phyloP scores from a whole-genome alignment of 1,140 invertebrate species.

The Drosophila saltans region DNA sequence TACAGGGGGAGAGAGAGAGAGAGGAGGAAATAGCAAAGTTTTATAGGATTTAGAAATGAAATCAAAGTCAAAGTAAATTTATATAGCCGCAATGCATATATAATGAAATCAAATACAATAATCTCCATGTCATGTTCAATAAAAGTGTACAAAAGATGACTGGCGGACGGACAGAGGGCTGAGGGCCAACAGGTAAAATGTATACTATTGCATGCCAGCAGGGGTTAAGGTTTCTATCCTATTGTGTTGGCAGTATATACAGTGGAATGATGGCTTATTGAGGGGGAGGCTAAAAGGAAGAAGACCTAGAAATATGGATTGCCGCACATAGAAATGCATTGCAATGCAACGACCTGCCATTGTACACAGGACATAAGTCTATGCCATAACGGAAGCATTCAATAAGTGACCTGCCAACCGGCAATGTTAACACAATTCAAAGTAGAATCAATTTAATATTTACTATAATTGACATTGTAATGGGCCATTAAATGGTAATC shows the following conservation, averaged over 20 bases:
- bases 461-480: neutral
- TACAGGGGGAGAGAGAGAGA: constrained; percentile 1
- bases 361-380: neutral
- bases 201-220: constrained; percentile 12
- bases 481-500: neutral
- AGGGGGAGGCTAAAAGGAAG: neutral
- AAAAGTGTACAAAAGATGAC: neutral
- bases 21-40: constrained; percentile 21
- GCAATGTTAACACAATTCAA: neutral
- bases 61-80: constrained; percentile 36
- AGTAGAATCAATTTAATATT: neutral
- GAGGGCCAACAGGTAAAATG: constrained; percentile 1
- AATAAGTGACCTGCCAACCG: neutral
- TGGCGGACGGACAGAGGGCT: too few species aligned
- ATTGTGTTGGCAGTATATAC: neutral
- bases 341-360: neutral
- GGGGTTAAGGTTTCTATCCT: constrained; percentile 30
- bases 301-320: constrained; percentile 4
- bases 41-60: constrained; percentile 25
- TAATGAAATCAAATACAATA: constrained; percentile 37
- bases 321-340: neutral
- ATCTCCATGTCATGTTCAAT: constrained; percentile 25
- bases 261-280: constrained; percentile 18
- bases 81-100: constrained; percentile 23
- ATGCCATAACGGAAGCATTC: neutral